Percentiles rank a stretch among this genome's conserved stretches.
These are phyloP conservation scores for Pachyseris speciosa DNA, from an alignment of 64 coral and sea anemone species.

Conservation along the genomic window DNA sequence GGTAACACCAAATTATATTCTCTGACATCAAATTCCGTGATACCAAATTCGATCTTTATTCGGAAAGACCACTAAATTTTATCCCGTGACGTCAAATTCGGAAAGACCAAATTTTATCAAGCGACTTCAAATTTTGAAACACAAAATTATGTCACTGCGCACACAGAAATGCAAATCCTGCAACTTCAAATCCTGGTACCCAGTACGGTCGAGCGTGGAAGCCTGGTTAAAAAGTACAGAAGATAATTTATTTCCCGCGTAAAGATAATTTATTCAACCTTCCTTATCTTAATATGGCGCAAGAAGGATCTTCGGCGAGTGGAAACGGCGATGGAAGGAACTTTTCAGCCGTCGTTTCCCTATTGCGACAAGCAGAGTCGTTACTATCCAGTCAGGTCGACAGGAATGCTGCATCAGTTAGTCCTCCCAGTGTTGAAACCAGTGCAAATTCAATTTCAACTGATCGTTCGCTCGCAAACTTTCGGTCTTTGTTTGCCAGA, in stretches of 20 bases:
- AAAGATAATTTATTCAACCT: background rate
- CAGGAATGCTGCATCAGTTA: background rate
- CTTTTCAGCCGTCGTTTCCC: background rate
- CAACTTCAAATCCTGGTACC: background rate
- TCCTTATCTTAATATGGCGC: background rate
- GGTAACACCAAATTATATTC: no score
- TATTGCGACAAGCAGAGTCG: slow-evolving; percentile 42
- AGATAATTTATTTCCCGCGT: no score
- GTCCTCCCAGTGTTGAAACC: background rate
- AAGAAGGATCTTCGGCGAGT: no score
- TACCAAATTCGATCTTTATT: no score
- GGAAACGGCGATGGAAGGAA: background rate
- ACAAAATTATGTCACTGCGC: no score
- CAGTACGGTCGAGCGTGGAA: background rate
- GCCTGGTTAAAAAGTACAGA: background rate
- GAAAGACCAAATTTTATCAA: no score
- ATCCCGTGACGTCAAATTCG: no score
- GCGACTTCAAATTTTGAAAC: no score
- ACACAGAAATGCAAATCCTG: background rate
- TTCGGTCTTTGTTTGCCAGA: background rate
- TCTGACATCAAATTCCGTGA: no score
- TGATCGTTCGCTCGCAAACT: background rate
- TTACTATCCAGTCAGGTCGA: background rate
- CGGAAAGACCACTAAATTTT: no score
- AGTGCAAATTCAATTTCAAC: slow-evolving; percentile 5